phyloP scores from a whole-genome alignment of 2,113 vertebrate species.

The Lanius ludovicianus region DNA sequence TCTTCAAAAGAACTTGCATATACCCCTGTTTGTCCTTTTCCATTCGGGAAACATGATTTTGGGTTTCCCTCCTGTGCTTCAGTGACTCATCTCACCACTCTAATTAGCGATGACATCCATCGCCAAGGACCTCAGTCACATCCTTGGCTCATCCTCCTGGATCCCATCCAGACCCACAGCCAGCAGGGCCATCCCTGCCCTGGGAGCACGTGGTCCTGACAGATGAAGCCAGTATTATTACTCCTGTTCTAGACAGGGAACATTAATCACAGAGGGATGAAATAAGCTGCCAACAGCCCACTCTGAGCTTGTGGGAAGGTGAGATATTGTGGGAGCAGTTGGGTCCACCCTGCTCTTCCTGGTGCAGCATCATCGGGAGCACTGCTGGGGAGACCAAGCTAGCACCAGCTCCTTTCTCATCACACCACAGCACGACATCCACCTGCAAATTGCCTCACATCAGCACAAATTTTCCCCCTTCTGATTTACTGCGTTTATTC shows the following conservation, averaged over 20 bases:
- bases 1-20: slow-evolving; percentile 16
- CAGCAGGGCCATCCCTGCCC: background rate
- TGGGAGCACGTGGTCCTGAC: accelerated
- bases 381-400: accelerated
- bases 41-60: background rate
- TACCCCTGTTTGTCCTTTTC: background rate
- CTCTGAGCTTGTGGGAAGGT: background rate
- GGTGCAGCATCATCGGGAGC: background rate
- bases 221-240: background rate
- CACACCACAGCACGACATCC: background rate
- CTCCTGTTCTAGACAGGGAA: background rate
- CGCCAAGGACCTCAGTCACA: background rate
- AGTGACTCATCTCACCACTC: background rate
- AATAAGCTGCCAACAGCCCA: background rate
- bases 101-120: background rate
- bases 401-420: background rate
- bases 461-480: background rate
- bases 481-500: background rate
- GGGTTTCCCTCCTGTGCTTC: background rate
- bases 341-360: background rate
- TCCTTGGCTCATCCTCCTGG: background rate
- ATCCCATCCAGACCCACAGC: background rate
- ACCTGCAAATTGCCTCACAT: background rate
- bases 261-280: slow-evolving; percentile 9
- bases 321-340: background rate